phyloP scores from a whole-genome alignment of 2,797 vertebrate species.

The Aulostomus chinensis region DNA sequence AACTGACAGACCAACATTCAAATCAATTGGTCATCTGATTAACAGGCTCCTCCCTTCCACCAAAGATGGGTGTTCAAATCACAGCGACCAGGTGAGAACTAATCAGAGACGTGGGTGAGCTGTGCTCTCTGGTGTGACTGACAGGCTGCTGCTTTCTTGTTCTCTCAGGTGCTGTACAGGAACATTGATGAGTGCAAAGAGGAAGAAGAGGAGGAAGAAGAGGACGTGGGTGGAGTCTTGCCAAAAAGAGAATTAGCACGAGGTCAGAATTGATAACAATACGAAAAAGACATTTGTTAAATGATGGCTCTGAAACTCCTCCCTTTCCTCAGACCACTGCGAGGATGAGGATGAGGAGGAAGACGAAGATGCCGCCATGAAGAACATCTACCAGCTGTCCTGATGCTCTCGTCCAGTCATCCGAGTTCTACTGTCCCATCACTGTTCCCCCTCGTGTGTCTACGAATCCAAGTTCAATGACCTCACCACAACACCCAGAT shows the following conservation, averaged over 20 bases:
- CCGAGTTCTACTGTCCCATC: background rate
- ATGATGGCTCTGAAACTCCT: background rate
- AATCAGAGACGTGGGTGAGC: background rate
- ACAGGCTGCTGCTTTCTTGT: background rate
- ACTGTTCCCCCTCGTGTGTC: background rate
- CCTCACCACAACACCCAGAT: too few species aligned
- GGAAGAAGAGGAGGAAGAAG: conserved; percentile 32
- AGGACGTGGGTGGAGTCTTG: background rate
- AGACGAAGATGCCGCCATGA: conserved; percentile 15
- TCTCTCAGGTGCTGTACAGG: conserved; percentile 36
- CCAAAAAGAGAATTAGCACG: conserved; percentile 25
- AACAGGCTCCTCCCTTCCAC: conserved; percentile 75
- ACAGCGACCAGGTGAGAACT: conserved; percentile 72
- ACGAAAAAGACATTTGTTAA: background rate
- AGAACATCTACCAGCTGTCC: conserved; percentile 63
- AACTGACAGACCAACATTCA: conserved; percentile 87
- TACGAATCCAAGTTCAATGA: too few species aligned
- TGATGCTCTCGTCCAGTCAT: conserved; percentile 14
- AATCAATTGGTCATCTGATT: conserved; percentile 83
- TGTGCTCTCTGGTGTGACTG: fast-evolving
- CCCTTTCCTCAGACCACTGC: conserved; percentile 10
- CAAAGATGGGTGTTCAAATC: conserved; percentile 13
- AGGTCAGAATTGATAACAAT: too few species aligned
- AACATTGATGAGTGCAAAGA: conserved; percentile 49
- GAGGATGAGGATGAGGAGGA: background rate